Percentiles rank a stretch among this genome's conserved stretches.
Evolutionary conservation across 2,888 invertebrate species (phyloP).

Genomic region (Cataglyphis albicans): DNA sequence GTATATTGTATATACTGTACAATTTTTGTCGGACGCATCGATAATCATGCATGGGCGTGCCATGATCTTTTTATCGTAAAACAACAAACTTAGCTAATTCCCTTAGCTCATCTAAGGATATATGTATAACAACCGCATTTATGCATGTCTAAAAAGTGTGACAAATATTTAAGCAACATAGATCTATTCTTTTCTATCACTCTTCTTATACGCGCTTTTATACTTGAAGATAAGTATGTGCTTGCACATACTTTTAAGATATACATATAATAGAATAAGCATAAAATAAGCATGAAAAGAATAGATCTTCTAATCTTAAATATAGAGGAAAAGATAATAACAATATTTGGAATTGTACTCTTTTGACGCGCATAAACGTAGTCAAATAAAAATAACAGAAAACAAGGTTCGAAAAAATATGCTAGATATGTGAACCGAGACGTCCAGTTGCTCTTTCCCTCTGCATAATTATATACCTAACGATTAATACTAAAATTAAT

Average conservation of each 20-base stretch:
- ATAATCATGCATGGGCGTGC: slow-evolving; percentile 18
- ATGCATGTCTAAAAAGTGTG: slow-evolving; percentile 18
- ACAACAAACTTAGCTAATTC: slow-evolving; percentile 39
- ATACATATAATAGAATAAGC: neutral
- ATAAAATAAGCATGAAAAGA: neutral
- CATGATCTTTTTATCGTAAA: slow-evolving; percentile 30
- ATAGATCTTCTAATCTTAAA: neutral
- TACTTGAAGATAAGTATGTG: slow-evolving; percentile 31
- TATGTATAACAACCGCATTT: slow-evolving; percentile 46
- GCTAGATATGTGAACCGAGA: slow-evolving; percentile 27
- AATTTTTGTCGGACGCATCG: slow-evolving; percentile 18
- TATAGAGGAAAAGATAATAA: neutral
- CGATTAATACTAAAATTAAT: slow-evolving; percentile 41
- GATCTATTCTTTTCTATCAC: neutral
- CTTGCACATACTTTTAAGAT: neutral
- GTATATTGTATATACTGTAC: slow-evolving; percentile 44
- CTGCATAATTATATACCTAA: neutral
- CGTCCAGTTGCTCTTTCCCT: slow-evolving; percentile 3
- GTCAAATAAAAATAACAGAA: slow-evolving; percentile 43
- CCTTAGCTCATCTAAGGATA: slow-evolving; percentile 48
- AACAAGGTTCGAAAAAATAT: slow-evolving; percentile 26
- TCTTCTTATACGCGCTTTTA: neutral
- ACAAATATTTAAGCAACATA: neutral
- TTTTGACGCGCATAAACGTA: slow-evolving; percentile 31
- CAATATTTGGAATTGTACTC: neutral